Conservation (phyloP, 2,888 invertebrate genomes). For the Antheraea assamensis region DNA sequence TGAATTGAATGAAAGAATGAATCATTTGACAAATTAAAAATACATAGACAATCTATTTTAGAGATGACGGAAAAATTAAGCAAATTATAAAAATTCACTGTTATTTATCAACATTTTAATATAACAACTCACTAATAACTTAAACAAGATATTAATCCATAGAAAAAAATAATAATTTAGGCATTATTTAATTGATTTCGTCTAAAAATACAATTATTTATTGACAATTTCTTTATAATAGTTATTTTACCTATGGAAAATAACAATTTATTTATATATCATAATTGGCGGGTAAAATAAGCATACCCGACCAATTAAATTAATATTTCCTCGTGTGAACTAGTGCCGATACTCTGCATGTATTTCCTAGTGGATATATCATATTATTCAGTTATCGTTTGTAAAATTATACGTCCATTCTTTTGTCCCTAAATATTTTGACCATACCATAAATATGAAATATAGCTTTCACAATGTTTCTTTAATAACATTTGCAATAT, state of each 20-base stretch:
- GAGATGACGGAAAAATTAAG: background rate
- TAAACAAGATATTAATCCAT: background rate
- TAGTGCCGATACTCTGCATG: too few species aligned
- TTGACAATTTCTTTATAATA: too few species aligned
- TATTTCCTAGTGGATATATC: too few species aligned
- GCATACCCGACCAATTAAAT: background rate
- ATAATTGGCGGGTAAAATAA: background rate
- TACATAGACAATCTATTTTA: conserved; percentile 8
- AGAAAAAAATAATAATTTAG: too few species aligned
- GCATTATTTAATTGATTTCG: too few species aligned
- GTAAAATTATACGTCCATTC: background rate
- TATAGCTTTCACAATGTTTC: background rate
- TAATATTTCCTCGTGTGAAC: background rate
- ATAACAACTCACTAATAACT: background rate
- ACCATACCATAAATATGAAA: background rate
- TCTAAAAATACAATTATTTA: too few species aligned
- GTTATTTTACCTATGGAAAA: too few species aligned
- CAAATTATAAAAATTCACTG: background rate
- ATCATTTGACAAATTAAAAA: background rate
- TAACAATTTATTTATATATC: too few species aligned
- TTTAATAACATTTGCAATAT: background rate
- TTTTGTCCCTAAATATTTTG: background rate
- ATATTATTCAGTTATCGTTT: background rate
- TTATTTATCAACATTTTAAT: background rate
- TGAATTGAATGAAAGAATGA: conserved; percentile 1